Percentiles rank a stretch among this genome's conserved stretches.
phyloP scores from a whole-genome alignment of 1,140 invertebrate genomes.

The Neodiprion pinetum region DNA sequence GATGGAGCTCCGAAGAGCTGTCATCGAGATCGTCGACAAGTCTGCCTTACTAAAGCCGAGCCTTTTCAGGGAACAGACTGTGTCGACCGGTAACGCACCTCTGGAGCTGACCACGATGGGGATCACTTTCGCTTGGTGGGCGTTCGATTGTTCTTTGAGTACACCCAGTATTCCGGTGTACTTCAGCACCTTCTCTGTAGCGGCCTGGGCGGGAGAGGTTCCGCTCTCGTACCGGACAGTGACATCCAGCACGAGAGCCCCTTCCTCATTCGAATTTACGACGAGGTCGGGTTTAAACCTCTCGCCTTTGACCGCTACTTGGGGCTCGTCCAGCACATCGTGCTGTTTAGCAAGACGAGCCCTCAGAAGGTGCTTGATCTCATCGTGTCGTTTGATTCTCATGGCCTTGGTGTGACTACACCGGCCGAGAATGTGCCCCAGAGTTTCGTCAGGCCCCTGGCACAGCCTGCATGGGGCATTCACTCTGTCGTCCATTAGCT shows the following conservation, averaged over 20 bases:
- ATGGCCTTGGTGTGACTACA: too few species aligned
- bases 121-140: not conserved
- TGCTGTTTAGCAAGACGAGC: not conserved
- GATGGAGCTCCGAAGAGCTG: constrained; percentile 33
- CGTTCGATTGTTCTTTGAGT: constrained; percentile 13
- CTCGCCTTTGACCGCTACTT: not conserved
- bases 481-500: too few species aligned
- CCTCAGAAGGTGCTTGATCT: constrained; percentile 34
- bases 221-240: constrained; percentile 3
- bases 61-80: not conserved
- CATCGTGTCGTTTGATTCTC: constrained; percentile 22
- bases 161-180: not conserved
- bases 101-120: not conserved
- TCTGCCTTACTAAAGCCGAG: not conserved
- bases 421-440: too few species aligned
- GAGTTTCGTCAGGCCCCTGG: too few species aligned
- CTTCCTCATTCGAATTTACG: not conserved
- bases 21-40: not conserved
- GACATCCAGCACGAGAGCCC: not conserved
- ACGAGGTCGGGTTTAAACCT: constrained; percentile 1
- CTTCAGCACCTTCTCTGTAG: not conserved
- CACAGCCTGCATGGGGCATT: too few species aligned
- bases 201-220: not conserved
- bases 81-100: not conserved
- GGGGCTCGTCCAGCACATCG: not conserved